Evolutionary conservation across 2,113 vertebrate species (phyloP).

Genomic region (Phrynosoma platyrhinos): DNA sequence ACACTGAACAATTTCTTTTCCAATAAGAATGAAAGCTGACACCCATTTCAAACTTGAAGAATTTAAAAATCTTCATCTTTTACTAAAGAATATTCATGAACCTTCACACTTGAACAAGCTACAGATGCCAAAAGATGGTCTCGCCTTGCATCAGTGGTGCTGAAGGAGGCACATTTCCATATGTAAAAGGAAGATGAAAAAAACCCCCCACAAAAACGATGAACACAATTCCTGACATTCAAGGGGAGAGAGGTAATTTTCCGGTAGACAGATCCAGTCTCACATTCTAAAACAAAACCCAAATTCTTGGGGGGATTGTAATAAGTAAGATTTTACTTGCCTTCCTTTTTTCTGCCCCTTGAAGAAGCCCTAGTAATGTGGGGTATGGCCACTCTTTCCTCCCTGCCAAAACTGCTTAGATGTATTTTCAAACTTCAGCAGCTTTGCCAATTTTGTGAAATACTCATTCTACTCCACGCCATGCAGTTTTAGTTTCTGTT

Average conservation of each 20-base stretch:
- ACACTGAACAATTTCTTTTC: slow-evolving; percentile 29
- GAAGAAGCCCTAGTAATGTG: neutral
- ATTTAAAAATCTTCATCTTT: slow-evolving; percentile 36
- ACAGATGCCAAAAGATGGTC: slow-evolving; percentile 43
- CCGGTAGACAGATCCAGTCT: slow-evolving; percentile 40
- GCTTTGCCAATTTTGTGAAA: slow-evolving; percentile 19
- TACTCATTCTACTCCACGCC: neutral
- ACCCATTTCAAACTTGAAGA: slow-evolving; percentile 40
- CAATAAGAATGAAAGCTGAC: slow-evolving; percentile 45
- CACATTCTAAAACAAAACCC: neutral
- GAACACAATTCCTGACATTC: slow-evolving; percentile 56
- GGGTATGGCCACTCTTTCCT: neutral
- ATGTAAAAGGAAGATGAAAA: slow-evolving; percentile 20
- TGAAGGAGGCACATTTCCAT: slow-evolving; percentile 56
- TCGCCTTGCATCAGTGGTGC: slow-evolving; percentile 46
- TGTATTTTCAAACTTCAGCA: slow-evolving; percentile 24
- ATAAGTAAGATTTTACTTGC: slow-evolving; percentile 20
- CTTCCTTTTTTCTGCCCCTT: slow-evolving; percentile 9
- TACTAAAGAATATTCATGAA: slow-evolving; percentile 33
- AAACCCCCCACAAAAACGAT: slow-evolving; percentile 27
- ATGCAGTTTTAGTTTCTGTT: neutral
- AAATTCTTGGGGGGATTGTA: neutral
- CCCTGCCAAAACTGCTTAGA: slow-evolving; percentile 22
- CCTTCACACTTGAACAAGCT: slow-evolving; percentile 57
- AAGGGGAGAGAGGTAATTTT: slow-evolving; percentile 63